Base-by-base conservation (phyloP, 2,113 vertebrate genomes). In the Macquaria australasica region DNA sequence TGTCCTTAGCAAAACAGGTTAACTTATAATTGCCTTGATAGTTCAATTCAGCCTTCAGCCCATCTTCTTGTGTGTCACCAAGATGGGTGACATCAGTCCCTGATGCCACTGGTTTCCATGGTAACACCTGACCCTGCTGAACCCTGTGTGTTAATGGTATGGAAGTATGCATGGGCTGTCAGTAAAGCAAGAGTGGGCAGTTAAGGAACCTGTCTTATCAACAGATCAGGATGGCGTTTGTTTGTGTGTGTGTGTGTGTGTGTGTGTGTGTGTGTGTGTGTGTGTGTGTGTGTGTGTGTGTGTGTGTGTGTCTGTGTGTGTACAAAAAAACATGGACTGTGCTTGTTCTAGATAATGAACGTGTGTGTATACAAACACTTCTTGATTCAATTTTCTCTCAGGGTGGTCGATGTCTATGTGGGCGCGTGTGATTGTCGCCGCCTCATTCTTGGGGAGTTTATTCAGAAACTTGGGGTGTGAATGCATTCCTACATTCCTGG, bases 401-500 rank as follows among this genome's bases (percentile, higher is more conserved):
- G 70, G 81, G 87, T 75, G 87, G 73, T 75, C 66, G 58, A 25
- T n/a, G 75, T 64, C 6, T 72, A 6, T 50, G 75, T 64, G 53
- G 23, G 70, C 51, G 0, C 74, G 56, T 59, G 70, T 18, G 70
- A 55, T 73, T 70, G 63, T 64, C 3, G 18, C 62, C 67, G 23
- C 69, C 75, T 85, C 90, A 88, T 89, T 90, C 87, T 86, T 72
- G 11, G 69, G 20, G n/a, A 73, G 86, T 93, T 93, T 93, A 90
- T 92, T 92, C 88, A 93, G 88, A 89, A 86, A 86, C 64, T 55
- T 28, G 43, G 85, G 73, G 77, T 82, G 79, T 90, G 89, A 94
- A 89, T 89, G 89, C 92, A 91, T 94, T 94, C 93, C 93, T 48
- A 25, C 88, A 92, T 94, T 90, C 92, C 92, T 82, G 83, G 39